A percentile compares a stretch with the other conserved stretches of the same genome.
Conservation (phyloP, 2,113 vertebrate species). For the Callochromis pleurospilus region DNA sequence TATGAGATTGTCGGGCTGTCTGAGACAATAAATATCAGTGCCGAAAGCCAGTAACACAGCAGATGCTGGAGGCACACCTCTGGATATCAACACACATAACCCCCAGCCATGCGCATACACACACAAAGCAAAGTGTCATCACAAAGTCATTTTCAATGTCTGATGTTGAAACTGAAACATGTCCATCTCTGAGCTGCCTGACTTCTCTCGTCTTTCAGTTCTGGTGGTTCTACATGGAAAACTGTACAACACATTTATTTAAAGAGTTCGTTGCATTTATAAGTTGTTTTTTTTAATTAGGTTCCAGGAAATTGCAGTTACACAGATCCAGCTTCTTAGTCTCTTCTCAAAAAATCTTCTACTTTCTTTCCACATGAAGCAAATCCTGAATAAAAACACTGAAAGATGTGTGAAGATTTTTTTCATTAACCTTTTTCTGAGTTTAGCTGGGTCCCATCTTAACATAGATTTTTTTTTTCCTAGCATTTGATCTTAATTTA, state of each 20-base stretch:
- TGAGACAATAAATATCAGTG: constrained; percentile 48
- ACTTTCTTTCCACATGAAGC: background rate
- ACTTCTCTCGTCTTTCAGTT: background rate
- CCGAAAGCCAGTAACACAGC: constrained; percentile 35
- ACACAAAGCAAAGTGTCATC: constrained; percentile 1
- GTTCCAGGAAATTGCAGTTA: background rate
- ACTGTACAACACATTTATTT: background rate
- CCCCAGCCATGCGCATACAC: background rate
- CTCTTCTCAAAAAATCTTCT: background rate
- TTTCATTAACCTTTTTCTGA: background rate
- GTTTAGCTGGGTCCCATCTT: background rate
- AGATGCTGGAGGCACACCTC: constrained; percentile 33
- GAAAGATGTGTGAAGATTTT: background rate
- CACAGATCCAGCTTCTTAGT: background rate
- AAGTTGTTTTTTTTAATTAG: background rate
- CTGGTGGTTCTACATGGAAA: background rate
- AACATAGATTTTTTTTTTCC: background rate
- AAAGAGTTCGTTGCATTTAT: background rate
- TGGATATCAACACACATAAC: background rate
- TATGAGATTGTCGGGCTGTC: constrained; percentile 56
- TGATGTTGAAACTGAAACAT: constrained; percentile 8
- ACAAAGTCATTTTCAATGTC: constrained; percentile 36
- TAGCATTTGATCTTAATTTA: background rate
- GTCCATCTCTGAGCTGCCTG: background rate
- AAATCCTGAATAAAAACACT: background rate